phyloP scores from a whole-genome alignment of 2,888 invertebrate genomes.

The Agonopterix alstromeriana region DNA sequence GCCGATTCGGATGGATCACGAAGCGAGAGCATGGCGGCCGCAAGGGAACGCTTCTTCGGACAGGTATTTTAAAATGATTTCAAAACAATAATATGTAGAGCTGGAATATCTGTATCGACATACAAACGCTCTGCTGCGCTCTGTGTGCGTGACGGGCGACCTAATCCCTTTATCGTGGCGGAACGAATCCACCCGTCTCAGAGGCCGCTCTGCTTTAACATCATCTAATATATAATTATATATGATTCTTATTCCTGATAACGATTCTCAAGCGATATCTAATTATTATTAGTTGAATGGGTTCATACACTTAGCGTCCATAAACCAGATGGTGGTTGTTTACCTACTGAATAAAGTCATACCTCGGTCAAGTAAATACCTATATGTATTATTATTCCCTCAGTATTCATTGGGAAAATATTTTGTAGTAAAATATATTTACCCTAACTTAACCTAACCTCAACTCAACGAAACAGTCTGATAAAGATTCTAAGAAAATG shows the following conservation, averaged over 20 bases:
- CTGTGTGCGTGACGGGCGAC: conserved; percentile 37
- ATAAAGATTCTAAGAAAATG: conserved; percentile 16
- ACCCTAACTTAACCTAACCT: no score
- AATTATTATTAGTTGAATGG: no score
- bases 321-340: no score
- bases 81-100: neutral
- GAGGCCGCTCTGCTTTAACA: conserved; percentile 55
- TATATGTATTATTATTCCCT: no score
- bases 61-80: conserved; percentile 40
- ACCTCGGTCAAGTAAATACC: no score
- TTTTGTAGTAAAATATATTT: no score
- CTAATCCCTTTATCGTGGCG: conserved; percentile 64
- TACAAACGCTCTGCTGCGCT: conserved; percentile 23
- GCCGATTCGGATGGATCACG: conserved; percentile 39
- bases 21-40: conserved; percentile 57
- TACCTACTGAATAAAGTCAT: no score
- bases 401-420: no score
- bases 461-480: no score
- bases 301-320: no score
- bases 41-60: conserved; percentile 66
- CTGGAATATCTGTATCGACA: conserved; percentile 29
- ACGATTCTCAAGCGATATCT: conserved; percentile 37
- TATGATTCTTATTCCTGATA: conserved; percentile 39
- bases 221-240: conserved; percentile 50
- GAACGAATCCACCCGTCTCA: conserved; percentile 44